Evolutionary conservation across 1,140 invertebrate genomes (phyloP).

Genomic region (Lepidurus couesii): DNA sequence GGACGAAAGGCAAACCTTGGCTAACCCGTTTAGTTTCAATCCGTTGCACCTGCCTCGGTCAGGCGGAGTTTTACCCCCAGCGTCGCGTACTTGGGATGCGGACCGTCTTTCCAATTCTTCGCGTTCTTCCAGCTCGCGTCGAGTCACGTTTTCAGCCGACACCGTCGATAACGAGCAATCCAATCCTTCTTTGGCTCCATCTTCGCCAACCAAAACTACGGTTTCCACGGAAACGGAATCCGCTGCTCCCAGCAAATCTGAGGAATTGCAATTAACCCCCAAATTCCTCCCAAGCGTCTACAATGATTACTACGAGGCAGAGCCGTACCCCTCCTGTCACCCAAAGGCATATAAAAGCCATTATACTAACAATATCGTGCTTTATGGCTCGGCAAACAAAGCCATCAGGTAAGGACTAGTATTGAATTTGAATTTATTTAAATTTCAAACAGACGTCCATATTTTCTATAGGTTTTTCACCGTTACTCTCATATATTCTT

Average conservation of each 20-base stretch:
- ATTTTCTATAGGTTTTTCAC: not conserved
- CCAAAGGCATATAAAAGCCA: not conserved
- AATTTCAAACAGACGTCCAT: not conserved
- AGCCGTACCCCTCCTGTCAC: not conserved
- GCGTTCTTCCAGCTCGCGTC: constrained; percentile 32
- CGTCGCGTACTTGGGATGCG: constrained; percentile 25
- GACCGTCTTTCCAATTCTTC: constrained; percentile 29
- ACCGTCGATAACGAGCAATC: constrained; percentile 33
- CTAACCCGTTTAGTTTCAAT: not conserved
- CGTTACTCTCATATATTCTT: too few relatives aligned
- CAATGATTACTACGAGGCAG: not conserved
- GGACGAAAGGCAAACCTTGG: constrained; percentile 18
- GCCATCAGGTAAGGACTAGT: constrained; percentile 9
- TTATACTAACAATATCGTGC: constrained; percentile 30
- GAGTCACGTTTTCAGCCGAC: constrained; percentile 33
- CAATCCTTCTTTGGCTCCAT: constrained; percentile 6
- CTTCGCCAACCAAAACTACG: not conserved
- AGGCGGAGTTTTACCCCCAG: not conserved
- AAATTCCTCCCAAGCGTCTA: constrained; percentile 26
- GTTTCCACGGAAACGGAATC: not conserved
- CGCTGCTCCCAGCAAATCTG: not conserved
- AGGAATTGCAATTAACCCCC: constrained; percentile 31
- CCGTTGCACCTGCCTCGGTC: constrained; percentile 8
- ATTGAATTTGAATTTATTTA: not conserved
- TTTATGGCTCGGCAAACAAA: not conserved